Conservation (phyloP, 2,888 invertebrate species). For the Pyrgus malvae region DNA sequence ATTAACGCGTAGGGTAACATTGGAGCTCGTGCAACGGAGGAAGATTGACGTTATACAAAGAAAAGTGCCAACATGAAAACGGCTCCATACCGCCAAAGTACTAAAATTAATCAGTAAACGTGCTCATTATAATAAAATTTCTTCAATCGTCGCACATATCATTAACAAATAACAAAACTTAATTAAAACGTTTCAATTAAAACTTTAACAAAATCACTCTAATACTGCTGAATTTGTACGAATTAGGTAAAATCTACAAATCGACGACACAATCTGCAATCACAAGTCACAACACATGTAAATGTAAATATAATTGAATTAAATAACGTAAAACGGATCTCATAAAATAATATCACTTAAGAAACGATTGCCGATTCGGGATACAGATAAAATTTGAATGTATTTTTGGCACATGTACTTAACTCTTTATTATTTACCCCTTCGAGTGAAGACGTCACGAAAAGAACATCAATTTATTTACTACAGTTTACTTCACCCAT, state of each 20-base stretch:
- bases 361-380: slow-evolving; percentile 33
- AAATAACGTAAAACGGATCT: slow-evolving; percentile 14
- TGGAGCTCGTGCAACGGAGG: slow-evolving; percentile 1
- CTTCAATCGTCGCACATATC: slow-evolving; percentile 54
- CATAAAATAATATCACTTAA: slow-evolving; percentile 27
- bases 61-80: slow-evolving; percentile 9
- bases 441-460: slow-evolving; percentile 21
- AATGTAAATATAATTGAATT: slow-evolving; percentile 27
- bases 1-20: slow-evolving; percentile 18
- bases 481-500: slow-evolving; percentile 10
- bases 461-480: slow-evolving; percentile 21
- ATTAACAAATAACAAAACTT: slow-evolving; percentile 80
- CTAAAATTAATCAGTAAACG: slow-evolving; percentile 18
- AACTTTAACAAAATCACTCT: slow-evolving; percentile 82
- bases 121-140: slow-evolving; percentile 27
- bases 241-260: slow-evolving; percentile 68
- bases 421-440: slow-evolving; percentile 29
- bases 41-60: background rate
- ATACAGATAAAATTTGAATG: slow-evolving; percentile 35
- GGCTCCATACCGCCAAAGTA: slow-evolving; percentile 6
- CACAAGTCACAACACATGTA: slow-evolving; percentile 60
- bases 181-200: slow-evolving; percentile 76
- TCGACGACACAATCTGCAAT: slow-evolving; percentile 59
- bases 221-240: slow-evolving; percentile 82
- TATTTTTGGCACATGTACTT: slow-evolving; percentile 72